Conservation (phyloP, 2,888 invertebrate genomes). For the Drosophila phalerata region DNA sequence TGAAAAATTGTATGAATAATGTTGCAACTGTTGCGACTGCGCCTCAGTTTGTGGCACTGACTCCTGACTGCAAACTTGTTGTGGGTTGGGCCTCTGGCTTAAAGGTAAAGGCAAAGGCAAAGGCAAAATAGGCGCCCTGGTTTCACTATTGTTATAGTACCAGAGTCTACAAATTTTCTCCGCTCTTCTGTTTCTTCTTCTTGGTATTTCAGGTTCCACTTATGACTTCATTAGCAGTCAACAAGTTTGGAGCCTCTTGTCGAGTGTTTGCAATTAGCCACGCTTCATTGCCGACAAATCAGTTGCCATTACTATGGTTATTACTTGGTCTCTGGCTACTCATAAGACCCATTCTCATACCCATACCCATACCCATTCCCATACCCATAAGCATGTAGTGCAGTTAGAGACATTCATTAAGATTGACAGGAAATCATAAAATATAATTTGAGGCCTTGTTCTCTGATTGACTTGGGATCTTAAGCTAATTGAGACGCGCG, state of each 20-base stretch:
- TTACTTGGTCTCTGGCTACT: slow-evolving; percentile 24
- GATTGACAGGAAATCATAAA: slow-evolving; percentile 81
- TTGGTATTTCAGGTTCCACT: slow-evolving; percentile 38
- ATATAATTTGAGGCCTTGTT: slow-evolving; percentile 64
- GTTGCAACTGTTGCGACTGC: slow-evolving; percentile 61
- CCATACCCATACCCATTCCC: slow-evolving; percentile 1
- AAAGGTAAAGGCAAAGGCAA: slow-evolving; percentile 12
- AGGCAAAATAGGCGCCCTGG: slow-evolving; percentile 58
- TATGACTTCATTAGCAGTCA: slow-evolving; percentile 76
- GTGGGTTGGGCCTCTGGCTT: slow-evolving; percentile 43
- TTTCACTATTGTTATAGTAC: slow-evolving; percentile 60
- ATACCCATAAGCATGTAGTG: slow-evolving; percentile 24
- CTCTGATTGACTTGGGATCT: slow-evolving; percentile 49
- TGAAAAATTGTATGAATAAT: slow-evolving; percentile 72
- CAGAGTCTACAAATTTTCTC: slow-evolving; percentile 5
- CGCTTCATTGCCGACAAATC: slow-evolving; percentile 74
- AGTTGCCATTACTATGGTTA: slow-evolving; percentile 56
- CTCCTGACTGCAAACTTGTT: slow-evolving; percentile 36
- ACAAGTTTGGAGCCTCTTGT: slow-evolving; percentile 57
- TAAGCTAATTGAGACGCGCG: slow-evolving; percentile 58
- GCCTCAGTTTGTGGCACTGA: slow-evolving; percentile 50
- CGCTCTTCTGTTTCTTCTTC: neutral
- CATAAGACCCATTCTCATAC: slow-evolving; percentile 2
- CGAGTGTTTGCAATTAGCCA: slow-evolving; percentile 73
- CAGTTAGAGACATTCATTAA: slow-evolving; percentile 64